Base-by-base conservation (phyloP, 2,888 invertebrate genomes). In the Tortricodes alternella region DNA sequence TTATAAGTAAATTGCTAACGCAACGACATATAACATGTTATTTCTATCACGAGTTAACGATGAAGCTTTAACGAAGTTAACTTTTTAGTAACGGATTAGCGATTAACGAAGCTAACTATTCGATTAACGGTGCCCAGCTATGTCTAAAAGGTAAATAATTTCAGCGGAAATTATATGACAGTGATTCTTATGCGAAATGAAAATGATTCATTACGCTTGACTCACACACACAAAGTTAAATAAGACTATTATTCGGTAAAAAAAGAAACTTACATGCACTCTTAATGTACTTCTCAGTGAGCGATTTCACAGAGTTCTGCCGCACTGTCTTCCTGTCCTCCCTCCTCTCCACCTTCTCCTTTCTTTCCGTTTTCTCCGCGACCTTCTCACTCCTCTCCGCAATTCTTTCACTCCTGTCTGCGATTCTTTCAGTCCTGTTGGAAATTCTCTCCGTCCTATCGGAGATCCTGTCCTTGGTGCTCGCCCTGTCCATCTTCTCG, bases 261-360 rank as follows among this genome's bases (percentile, higher is more conserved):
- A 7, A 24, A 23, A 46, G 9, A 23, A 50, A 83, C 89, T 88
- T 62, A 89, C 89, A 85, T 46, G 93, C 92, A 76, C 93, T 95
- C 72, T 95, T 94, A 68, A 94, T 94, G 74, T 94, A 95, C 78
- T 95, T 95, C 74, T 95, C 94, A n/a, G 95, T 94, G 62, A 95
- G 91, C 53, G 94, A 95, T 74, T 95, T 95, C 9, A 95, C 94
- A 0, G 95, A 95, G 63, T 93, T 94, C 66, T 94, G 92, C n/a
- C 95, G 89, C 18, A 92, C 92, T 5, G 92, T 84, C 64, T 88
- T 85, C 71, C 77, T 85, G 44, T 87, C 83, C 21, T 83, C 83
- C 27, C 81, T 80, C 52, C 70, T 70, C 56, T 77, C 76, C 21
- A 66, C 58, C 46, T 68, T 71, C 35, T 73, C 70, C 66, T 62